phyloP scores from a whole-genome alignment of 1,140 invertebrate species.

The Pseudomyrmex gracilis region DNA sequence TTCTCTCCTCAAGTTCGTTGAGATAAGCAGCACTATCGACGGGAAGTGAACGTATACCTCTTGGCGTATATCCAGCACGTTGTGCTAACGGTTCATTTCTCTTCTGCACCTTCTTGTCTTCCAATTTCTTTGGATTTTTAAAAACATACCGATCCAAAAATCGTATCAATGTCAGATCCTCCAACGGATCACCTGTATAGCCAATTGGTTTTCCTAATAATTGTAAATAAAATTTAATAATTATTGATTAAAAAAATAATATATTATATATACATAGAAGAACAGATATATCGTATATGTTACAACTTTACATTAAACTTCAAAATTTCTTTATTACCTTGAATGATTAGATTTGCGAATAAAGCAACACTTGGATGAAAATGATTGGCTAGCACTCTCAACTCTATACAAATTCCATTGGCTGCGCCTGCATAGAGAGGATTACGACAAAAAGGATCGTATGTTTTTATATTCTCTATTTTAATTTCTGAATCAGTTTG shows the following conservation, averaged over 20 bases:
- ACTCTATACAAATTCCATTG: conserved; percentile 89
- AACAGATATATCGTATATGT: not conserved
- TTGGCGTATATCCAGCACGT: conserved; percentile 87
- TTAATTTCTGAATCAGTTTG: conserved; percentile 74
- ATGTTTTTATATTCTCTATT: conserved; percentile 82
- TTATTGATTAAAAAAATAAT: not conserved
- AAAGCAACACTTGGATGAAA: conserved; percentile 96
- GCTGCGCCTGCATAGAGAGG: conserved; percentile 93
- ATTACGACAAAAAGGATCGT: conserved; percentile 92
- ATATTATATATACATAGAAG: conserved; percentile 6
- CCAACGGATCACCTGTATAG: conserved; percentile 96
- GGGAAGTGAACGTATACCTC: conserved; percentile 87
- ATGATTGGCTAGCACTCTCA: conserved; percentile 90
- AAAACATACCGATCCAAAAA: conserved; percentile 98
- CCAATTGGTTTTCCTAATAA: conserved; percentile 88
- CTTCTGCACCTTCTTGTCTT: conserved; percentile 78
- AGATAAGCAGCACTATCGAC: conserved; percentile 90
- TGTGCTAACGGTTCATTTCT: conserved; percentile 79
- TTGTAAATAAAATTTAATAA: conserved; percentile 68
- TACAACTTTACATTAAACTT: too few species aligned
- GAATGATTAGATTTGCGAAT: conserved; percentile 93
- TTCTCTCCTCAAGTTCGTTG: conserved; percentile 88
- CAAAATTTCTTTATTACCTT: conserved; percentile 84
- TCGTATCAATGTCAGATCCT: conserved; percentile 95
- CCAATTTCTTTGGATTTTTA: conserved; percentile 96